phyloP scores from a whole-genome alignment of 1,140 invertebrate genomes.

The Drosophila aff. region DNA sequence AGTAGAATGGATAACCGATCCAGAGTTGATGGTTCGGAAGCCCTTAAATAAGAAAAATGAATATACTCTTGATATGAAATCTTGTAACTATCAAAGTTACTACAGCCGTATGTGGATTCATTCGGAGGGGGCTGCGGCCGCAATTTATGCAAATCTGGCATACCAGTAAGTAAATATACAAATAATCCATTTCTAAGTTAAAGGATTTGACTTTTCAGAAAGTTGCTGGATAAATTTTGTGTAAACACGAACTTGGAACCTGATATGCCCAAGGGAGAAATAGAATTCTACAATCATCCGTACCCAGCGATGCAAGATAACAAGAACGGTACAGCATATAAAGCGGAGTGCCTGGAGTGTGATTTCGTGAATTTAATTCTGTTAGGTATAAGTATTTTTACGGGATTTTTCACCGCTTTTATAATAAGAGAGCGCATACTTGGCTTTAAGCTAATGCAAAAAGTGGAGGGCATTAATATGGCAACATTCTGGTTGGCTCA shows the following conservation, averaged over 20 bases:
- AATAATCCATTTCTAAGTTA: neutral
- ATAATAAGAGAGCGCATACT: constrained; percentile 21
- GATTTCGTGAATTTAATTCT: neutral
- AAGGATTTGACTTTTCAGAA: neutral
- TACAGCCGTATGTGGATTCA: constrained; percentile 22
- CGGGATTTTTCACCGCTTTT: constrained; percentile 17
- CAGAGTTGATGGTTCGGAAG: neutral
- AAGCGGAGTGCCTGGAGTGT: constrained; percentile 7
- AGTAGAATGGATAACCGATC: neutral
- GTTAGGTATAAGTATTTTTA: constrained; percentile 19
- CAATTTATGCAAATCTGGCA: constrained; percentile 1
- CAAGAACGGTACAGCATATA: neutral
- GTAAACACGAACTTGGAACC: rapidly evolving
- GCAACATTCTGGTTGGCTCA: constrained; percentile 32
- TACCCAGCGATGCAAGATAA: neutral
- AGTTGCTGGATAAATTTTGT: neutral
- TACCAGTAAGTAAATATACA: neutral
- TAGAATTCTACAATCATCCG: constrained; percentile 20
- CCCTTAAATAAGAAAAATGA: neutral
- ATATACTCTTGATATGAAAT: neutral
- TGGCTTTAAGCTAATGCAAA: constrained; percentile 29
- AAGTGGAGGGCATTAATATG: constrained; percentile 46
- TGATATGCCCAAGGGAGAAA: neutral
- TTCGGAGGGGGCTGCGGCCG: constrained; percentile 17
- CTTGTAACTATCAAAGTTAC: constrained; percentile 9